These are phyloP conservation scores for Acleris emargana DNA, from an alignment of 2,888 invertebrate genomes.

Conservation along the genomic window DNA sequence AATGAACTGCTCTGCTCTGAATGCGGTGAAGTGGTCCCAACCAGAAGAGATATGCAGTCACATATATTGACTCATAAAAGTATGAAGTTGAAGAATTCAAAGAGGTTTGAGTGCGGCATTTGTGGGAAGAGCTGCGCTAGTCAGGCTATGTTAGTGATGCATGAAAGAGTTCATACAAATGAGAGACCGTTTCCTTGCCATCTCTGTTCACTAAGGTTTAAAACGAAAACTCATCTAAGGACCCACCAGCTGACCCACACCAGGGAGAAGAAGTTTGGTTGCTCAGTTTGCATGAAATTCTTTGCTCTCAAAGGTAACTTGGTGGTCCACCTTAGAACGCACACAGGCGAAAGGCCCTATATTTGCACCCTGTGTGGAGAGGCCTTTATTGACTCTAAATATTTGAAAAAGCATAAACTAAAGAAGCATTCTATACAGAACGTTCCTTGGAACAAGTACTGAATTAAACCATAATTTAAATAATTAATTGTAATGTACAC, in stretches of 20 bases:
- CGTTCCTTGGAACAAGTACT: constrained; percentile 74
- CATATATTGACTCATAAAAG: constrained; percentile 63
- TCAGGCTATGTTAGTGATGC: constrained; percentile 79
- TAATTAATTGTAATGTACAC: too few species aligned
- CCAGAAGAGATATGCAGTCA: constrained; percentile 63
- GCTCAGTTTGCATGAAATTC: constrained; percentile 81
- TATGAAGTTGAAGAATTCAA: constrained; percentile 55
- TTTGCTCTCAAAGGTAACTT: constrained; percentile 79
- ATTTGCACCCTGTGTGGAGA: constrained; percentile 74
- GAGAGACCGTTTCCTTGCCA: constrained; percentile 77
- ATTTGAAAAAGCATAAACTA: constrained; percentile 78
- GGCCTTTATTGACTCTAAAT: constrained; percentile 81
- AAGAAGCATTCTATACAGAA: constrained; percentile 75
- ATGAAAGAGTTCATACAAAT: constrained; percentile 79
- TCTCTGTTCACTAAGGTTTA: constrained; percentile 72
- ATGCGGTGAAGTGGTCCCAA: constrained; percentile 68
- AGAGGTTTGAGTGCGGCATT: constrained; percentile 71
- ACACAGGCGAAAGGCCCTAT: constrained; percentile 80
- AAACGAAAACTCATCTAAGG: constrained; percentile 77
- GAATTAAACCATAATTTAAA: constrained; percentile 24
- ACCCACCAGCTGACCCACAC: constrained; percentile 81
- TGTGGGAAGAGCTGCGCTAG: constrained; percentile 76
- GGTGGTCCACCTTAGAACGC: constrained; percentile 77
- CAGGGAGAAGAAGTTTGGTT: constrained; percentile 79
- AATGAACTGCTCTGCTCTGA: constrained; percentile 65